Percentiles rank a stretch among this genome's conserved stretches.
phyloP scores from a whole-genome alignment of 2,888 invertebrate species.

The Petrophora chlorosata region DNA sequence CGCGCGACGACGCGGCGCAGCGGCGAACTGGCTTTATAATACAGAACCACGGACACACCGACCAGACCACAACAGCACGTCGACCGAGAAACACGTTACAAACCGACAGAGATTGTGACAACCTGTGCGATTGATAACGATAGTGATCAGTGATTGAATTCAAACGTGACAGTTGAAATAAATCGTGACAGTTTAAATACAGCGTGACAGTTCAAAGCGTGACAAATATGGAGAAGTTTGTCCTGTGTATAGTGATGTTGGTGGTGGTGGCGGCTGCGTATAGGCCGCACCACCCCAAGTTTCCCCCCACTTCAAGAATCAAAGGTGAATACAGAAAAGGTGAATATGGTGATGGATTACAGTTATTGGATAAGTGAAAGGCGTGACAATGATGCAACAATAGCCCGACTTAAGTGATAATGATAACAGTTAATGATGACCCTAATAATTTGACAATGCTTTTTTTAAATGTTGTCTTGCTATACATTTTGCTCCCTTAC shows the following conservation, averaged over 20 bases:
- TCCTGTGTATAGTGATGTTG: constrained; percentile 60
- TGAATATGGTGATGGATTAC: constrained; percentile 39
- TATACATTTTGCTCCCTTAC: no score
- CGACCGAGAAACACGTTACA: constrained; percentile 61
- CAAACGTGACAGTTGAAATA: constrained; percentile 25
- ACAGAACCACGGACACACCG: constrained; percentile 52
- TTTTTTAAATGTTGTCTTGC: no score
- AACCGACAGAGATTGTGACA: constrained; percentile 32
- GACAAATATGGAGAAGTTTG: constrained; percentile 64
- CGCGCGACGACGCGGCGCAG: constrained; percentile 42
- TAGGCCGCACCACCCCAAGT: constrained; percentile 67
- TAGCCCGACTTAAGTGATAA: constrained; percentile 18
- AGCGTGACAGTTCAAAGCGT: no score
- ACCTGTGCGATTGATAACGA: constrained; percentile 16
- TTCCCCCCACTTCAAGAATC: constrained; percentile 42
- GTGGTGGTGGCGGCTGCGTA: constrained; percentile 55
- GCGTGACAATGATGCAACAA: constrained; percentile 25
- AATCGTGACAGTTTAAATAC: no score
- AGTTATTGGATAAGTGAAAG: constrained; percentile 9
- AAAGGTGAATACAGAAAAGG: constrained; percentile 60
- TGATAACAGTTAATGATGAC: background rate
- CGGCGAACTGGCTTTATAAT: constrained; percentile 60
- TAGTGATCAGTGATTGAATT: constrained; percentile 40
- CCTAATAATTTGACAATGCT: constrained; percentile 1
- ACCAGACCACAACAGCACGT: constrained; percentile 65